phyloP scores from a whole-genome alignment of 1,140 invertebrate species.

The Papilio polytes region DNA sequence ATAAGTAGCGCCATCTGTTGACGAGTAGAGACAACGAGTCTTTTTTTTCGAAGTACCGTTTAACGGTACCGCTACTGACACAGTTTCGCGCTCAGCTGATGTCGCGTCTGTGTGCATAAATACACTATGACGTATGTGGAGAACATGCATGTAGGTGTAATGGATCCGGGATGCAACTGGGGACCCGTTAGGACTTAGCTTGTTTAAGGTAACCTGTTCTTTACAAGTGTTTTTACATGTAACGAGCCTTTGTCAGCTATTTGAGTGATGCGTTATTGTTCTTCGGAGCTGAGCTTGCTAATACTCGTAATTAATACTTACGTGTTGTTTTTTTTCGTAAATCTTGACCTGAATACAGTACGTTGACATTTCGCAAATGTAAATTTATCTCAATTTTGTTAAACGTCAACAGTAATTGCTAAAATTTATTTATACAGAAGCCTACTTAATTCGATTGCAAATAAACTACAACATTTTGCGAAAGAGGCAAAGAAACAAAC shows the following conservation, averaged over 20 bases:
- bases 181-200: constrained; percentile 62
- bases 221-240: constrained; percentile 51
- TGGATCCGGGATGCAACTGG: constrained; percentile 60
- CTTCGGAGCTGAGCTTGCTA: constrained; percentile 12
- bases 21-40: constrained; percentile 60
- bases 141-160: constrained; percentile 54
- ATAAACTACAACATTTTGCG: constrained; percentile 1
- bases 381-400: constrained; percentile 35
- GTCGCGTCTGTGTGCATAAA: constrained; percentile 45
- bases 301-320: constrained; percentile 27
- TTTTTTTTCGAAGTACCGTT: constrained; percentile 70
- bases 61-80: constrained; percentile 72
- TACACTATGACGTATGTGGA: constrained; percentile 48
- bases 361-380: constrained; percentile 37
- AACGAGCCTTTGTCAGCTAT: constrained; percentile 48
- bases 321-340: constrained; percentile 28
- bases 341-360: constrained; percentile 36
- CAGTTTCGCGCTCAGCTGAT: constrained; percentile 77
- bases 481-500: background rate
- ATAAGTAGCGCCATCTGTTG: constrained; percentile 67
- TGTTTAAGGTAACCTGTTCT: constrained; percentile 55
- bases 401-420: constrained; percentile 18
- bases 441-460: constrained; percentile 24
- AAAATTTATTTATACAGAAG: constrained; percentile 28
- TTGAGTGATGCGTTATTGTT: constrained; percentile 47